Percentiles rank a stretch among this genome's conserved stretches.
phyloP scores from a whole-genome alignment of 2,797 vertebrate genomes.

The Pseudotriccus pelzelni region DNA sequence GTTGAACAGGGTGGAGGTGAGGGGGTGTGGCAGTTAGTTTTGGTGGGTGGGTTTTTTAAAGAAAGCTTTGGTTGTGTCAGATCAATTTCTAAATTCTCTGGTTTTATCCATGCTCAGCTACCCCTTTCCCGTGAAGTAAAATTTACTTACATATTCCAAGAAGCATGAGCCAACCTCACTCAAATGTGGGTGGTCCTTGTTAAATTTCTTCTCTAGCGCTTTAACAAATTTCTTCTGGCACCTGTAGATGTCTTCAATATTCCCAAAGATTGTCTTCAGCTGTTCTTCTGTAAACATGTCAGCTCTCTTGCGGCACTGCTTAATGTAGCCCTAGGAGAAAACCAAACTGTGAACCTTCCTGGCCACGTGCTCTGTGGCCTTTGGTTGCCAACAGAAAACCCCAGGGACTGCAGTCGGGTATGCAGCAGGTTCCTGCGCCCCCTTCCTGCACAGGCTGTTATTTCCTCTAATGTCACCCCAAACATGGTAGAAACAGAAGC shows the following conservation, averaged over 20 bases:
- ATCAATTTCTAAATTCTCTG: neutral
- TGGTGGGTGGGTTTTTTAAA: neutral
- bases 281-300: slow-evolving; percentile 97
- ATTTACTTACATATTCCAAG: slow-evolving; percentile 88
- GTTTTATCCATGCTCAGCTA: neutral
- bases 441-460: neutral
- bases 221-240: slow-evolving; percentile 94
- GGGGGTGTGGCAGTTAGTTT: neutral
- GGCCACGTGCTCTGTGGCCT: neutral
- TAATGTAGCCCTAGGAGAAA: slow-evolving; percentile 88
- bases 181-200: slow-evolving; percentile 90
- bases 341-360: neutral
- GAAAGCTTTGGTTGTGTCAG: neutral
- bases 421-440: neutral
- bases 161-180: slow-evolving; percentile 97
- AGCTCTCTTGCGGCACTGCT: slow-evolving; percentile 91
- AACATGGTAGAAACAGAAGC: neutral
- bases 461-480: neutral
- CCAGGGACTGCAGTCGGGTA: neutral
- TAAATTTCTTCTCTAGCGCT: slow-evolving; percentile 91
- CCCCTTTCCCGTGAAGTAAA: neutral
- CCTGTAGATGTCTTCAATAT: slow-evolving; percentile 95
- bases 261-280: slow-evolving; percentile 92
- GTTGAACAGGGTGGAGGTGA: neutral
- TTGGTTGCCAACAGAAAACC: neutral